Base-by-base conservation (phyloP, 2,797 vertebrate genomes). In the Sebastes itinus region DNA sequence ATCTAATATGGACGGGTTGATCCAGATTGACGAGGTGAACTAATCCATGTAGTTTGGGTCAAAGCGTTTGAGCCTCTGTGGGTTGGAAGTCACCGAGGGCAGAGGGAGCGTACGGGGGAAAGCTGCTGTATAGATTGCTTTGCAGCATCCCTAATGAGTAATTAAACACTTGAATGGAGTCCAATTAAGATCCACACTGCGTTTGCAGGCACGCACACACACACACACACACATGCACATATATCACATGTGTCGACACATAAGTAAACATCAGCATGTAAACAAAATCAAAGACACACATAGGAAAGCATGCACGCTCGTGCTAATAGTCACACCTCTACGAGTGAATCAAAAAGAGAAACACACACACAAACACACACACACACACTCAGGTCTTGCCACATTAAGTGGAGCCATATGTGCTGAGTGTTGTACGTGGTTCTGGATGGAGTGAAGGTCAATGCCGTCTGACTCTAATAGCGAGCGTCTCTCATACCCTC, bases 81-180 rank as follows among this genome's bases (percentile, higher is more conserved):
- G 88, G 87, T 42, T 77, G 84, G 72, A 70, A 88, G 87, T 85
- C 83, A 14, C 81, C 61, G 68, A 79, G 81, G 90, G 85, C 85
- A 75, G 64, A 25, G 79, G 80, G 62, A 81, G 82, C 27, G 30
- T 75, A 75, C 16, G 49, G 72, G 74, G 67, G 30, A 83, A 74
- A 82, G 81, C 62, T 81, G 87, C 62, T 77, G 92, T 89, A 91
- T 90, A 80, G 93, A 93, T 93, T 88, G 86, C 91, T 89, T 84
- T 92, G 92, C 92, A 84, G 88, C 89, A 91, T 91, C 89, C 85
- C 90, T 92, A 93, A 94, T 91, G 92, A 95, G 91, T 91, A 92
- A 93, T 92, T 92, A 94, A 94, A 94, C 92, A 94, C 86, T 91
- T 92, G 89, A 94, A 93, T 93, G 90, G 91, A 94, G 90, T 92